Evolutionary conservation across 2,797 vertebrate species (phyloP).

Genomic region (Tangara arthus): DNA sequence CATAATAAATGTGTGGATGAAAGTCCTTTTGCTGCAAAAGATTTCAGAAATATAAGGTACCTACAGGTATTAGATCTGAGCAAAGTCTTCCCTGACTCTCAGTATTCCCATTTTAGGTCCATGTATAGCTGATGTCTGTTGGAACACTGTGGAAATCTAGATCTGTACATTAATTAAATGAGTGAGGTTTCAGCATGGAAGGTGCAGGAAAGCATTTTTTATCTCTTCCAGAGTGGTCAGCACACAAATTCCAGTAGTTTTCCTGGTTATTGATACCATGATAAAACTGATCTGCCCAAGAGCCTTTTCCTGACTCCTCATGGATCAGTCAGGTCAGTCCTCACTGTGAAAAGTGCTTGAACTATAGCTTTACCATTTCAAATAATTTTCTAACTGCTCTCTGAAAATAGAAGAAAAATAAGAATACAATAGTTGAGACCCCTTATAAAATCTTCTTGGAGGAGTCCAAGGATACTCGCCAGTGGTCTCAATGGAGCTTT

Average conservation of each 20-base stretch:
- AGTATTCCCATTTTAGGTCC: neutral
- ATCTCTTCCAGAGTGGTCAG: neutral
- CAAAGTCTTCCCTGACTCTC: neutral
- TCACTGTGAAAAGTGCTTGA: neutral
- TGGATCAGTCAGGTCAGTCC: neutral
- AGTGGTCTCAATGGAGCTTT: conserved; percentile 40
- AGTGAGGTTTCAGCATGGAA: neutral
- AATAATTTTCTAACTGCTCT: neutral
- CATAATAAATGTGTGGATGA: neutral
- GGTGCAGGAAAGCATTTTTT: neutral
- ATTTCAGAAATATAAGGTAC: neutral
- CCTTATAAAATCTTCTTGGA: conserved; percentile 17
- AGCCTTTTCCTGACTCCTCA: neutral
- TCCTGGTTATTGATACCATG: neutral
- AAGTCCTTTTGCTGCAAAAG: conserved; percentile 7
- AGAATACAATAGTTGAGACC: neutral
- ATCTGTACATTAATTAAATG: neutral
- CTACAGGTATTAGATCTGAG: neutral
- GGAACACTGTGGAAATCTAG: neutral
- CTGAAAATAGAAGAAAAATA: conserved; percentile 41
- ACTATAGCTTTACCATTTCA: neutral
- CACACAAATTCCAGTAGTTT: neutral
- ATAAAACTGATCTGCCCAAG: neutral
- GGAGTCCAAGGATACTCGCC: conserved; percentile 35
- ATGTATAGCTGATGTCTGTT: neutral